These are phyloP conservation scores for Brachyrhaphis roseni DNA, from an alignment of 2,797 vertebrate species.

Conservation along the genomic window DNA sequence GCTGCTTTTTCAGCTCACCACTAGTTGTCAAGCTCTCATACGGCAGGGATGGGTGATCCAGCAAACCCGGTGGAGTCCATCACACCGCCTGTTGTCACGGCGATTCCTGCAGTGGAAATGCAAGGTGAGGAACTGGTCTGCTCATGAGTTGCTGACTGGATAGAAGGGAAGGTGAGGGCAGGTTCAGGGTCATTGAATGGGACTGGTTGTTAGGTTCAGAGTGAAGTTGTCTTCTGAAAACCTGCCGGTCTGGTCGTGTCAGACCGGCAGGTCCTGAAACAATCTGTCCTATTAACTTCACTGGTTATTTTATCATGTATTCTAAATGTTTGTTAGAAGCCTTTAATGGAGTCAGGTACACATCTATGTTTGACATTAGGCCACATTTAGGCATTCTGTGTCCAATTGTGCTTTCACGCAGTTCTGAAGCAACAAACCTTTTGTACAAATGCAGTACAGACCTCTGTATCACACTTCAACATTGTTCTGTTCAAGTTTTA, in stretches of 20 bases:
- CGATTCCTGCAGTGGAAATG: slow-evolving; percentile 32
- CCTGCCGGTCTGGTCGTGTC: background rate
- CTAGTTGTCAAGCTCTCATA: background rate
- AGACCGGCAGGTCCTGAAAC: background rate
- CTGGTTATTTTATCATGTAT: background rate
- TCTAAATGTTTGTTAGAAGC: background rate
- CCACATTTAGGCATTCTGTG: background rate
- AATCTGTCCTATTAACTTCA: background rate
- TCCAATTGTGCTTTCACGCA: background rate
- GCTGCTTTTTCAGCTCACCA: background rate
- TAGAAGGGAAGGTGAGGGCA: slow-evolving; percentile 9
- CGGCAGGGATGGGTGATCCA: slow-evolving; percentile 62
- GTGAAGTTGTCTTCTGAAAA: background rate
- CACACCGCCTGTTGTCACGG: slow-evolving; percentile 13
- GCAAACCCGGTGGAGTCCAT: slow-evolving; percentile 24
- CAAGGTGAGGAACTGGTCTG: slow-evolving; percentile 54
- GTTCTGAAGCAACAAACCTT: background rate
- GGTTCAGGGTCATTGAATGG: slow-evolving; percentile 31
- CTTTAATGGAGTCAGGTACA: background rate
- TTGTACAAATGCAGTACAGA: background rate
- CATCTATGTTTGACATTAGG: background rate
- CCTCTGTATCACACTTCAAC: background rate
- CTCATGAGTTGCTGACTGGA: background rate
- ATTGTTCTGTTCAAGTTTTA: background rate
- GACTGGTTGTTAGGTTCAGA: background rate